These are phyloP conservation scores for Globodera rostochiensis DNA, from an alignment of 1,140 invertebrate species.

Conservation along the genomic window DNA sequence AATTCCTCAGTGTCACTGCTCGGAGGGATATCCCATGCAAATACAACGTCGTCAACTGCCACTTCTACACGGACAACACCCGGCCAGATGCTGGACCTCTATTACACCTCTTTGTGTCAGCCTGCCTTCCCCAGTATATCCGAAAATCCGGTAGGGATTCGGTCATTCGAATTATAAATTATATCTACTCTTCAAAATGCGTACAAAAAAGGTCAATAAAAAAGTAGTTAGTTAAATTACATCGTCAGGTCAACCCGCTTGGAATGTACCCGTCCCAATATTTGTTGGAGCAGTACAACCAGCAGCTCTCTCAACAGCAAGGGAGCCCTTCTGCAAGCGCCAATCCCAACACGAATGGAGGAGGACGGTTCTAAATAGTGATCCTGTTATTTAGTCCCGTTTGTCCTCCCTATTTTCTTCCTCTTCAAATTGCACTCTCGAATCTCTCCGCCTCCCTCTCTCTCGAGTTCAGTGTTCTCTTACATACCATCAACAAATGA, in stretches of 20 bases:
- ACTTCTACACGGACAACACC: conserved; percentile 27
- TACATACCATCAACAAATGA: neutral
- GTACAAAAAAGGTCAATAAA: too few relatives aligned
- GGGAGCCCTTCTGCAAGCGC: neutral
- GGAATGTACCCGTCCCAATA: conserved; percentile 36
- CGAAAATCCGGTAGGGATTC: conserved; percentile 30
- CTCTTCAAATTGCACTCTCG: neutral
- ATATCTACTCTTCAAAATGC: too few relatives aligned
- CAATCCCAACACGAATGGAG: conserved; percentile 10
- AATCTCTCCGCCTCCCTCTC: neutral
- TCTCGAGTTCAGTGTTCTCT: neutral
- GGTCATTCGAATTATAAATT: too few relatives aligned
- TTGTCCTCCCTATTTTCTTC: neutral
- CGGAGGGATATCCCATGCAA: conserved; percentile 23
- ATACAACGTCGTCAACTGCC: conserved; percentile 1
- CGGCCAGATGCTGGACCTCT: conserved; percentile 42
- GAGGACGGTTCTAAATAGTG: conserved; percentile 13
- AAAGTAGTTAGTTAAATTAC: too few relatives aligned
- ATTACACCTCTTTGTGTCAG: conserved; percentile 42
- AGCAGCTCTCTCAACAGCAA: conserved; percentile 35
- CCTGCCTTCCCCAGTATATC: conserved; percentile 43
- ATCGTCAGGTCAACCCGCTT: conserved; percentile 22
- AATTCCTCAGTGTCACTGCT: conserved; percentile 19
- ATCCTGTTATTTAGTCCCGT: neutral
- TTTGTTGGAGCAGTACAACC: conserved; percentile 41